Evolutionary conservation across 2,888 invertebrate genomes (phyloP), one percentile per base, ranked within the genome.

Genomic region (Troilus luridus): DNA sequence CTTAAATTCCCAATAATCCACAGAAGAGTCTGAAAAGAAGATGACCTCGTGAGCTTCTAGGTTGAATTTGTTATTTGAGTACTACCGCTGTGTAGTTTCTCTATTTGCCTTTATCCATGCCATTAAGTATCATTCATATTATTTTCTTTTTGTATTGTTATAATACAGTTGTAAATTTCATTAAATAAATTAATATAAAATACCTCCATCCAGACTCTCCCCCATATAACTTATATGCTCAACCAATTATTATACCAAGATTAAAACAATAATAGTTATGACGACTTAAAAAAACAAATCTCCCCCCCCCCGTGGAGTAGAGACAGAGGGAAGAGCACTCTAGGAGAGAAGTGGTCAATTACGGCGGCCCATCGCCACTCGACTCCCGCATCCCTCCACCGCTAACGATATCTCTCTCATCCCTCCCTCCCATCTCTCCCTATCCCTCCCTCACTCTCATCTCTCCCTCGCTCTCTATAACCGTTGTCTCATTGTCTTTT

Each of bases 321-420:
- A 89, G 89, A 64, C 64, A 67, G 54, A 41, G 14, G 8, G 56
- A 59, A 60, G 89, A 89, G 64, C 60, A 41, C 64, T 41, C 62
- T 24, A 27, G 56, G n/a, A 17, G 60, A 12, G 21, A 62, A 56
- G 64, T 62, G 62, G 54, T 54, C 67, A 67, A 62, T 24, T 56
- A 67, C 7, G 19, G 24, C 24, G 9, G 19, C 9, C 41, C 54
- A 21, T 24, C 27, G 67, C 72, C 67, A 24, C 24, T 24, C 27
- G 21, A 27, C 72, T 17, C 8, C 27, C 21, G 21, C 64, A 6
- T 10, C n/a, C 64, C 9, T 8, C 64, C 21, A 8, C 10, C 27
- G 17, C 72, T 77, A 77, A 77, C 72, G 72, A 77, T 77, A 77
- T 77, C 72, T 41, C 72, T 17, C 12, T 8, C 14, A 27, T 19